phyloP scores from a whole-genome alignment of 2,888 invertebrate genomes.

The Altica lythri region DNA sequence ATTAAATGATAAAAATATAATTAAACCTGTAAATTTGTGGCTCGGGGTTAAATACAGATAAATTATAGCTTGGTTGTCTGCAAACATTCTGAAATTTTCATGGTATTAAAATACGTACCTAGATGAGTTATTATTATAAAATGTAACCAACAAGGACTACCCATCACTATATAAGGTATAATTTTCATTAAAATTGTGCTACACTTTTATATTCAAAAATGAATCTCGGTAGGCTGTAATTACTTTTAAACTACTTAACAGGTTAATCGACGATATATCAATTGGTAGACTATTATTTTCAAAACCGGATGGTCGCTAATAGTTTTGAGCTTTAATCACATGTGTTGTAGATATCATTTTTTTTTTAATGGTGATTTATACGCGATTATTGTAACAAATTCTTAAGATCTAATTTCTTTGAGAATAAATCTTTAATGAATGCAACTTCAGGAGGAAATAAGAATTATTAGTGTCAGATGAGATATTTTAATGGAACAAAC shows the following conservation, averaged over 20 bases:
- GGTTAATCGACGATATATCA: constrained; percentile 48
- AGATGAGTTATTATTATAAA: constrained; percentile 27
- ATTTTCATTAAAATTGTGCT: constrained; percentile 40
- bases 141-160: constrained; percentile 26
- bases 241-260: constrained; percentile 45
- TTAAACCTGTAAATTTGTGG: neutral
- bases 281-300: constrained; percentile 44
- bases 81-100: constrained; percentile 19
- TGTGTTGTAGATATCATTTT: constrained; percentile 21
- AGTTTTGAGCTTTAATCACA: constrained; percentile 41
- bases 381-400: constrained; percentile 18
- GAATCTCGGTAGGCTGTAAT: constrained; percentile 44
- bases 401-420: constrained; percentile 4
- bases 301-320: constrained; percentile 46
- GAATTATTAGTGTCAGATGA: neutral
- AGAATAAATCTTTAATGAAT: neutral
- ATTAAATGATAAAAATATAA: too few species aligned
- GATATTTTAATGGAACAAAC: too few species aligned
- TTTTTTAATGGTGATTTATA: constrained; percentile 24
- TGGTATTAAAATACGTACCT: constrained; percentile 24
- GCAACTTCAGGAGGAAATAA: neutral
- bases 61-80: constrained; percentile 10
- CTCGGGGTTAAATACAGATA: neutral
- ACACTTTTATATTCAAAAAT: constrained; percentile 41
- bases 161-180: constrained; percentile 33